Base-by-base conservation (phyloP, 2,113 vertebrate genomes). In the Perca fluviatilis region DNA sequence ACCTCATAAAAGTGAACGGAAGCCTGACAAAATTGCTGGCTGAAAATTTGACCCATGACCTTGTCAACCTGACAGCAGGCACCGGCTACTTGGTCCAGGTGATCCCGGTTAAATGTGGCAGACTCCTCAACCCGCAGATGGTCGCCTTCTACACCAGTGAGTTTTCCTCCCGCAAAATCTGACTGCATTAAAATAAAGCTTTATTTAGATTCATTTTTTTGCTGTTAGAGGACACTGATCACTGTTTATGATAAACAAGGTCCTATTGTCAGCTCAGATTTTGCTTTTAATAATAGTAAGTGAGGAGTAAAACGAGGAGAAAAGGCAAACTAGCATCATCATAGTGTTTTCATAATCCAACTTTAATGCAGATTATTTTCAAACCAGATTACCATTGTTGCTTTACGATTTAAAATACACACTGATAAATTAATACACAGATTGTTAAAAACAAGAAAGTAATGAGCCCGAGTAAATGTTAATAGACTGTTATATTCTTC, bases 141-240 rank as follows among this genome's bases (percentile, higher is more conserved):
- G 2, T 1, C 18, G 3, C 46, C 8, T 92, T 94, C 81, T 88
- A 89, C 84, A 93, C 91, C 57, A 61, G 94, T 95, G 83, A 89
- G 86, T 90, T 27, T 14, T 1, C 6, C 49, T 63, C 27, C 1
- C 6, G 80, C 78, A 1, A 10, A 57, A 36, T 46, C 30, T 36
- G 30, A 27, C 2, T 60, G 13, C 18, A 5, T 58, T 71, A 16
- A 50, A 18, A 50, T 50, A 50, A 50, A 18, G 16, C 6, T 50
- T 50, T 18, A 50, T 18, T 18, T 50, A 6, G 5, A 50, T 50
- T 18, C 13, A 7, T 11, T 43, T 43, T 33, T 43, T 6, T 11
- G 40, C 40, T 43, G 40, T 43, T 2, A 43, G 10, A 43, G 40
- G 10, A 43, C 40, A 43, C 40, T 43, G 8, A 43, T 43, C 36